phyloP scores from a whole-genome alignment of 2,113 vertebrate species.

The Silurus asotus region DNA sequence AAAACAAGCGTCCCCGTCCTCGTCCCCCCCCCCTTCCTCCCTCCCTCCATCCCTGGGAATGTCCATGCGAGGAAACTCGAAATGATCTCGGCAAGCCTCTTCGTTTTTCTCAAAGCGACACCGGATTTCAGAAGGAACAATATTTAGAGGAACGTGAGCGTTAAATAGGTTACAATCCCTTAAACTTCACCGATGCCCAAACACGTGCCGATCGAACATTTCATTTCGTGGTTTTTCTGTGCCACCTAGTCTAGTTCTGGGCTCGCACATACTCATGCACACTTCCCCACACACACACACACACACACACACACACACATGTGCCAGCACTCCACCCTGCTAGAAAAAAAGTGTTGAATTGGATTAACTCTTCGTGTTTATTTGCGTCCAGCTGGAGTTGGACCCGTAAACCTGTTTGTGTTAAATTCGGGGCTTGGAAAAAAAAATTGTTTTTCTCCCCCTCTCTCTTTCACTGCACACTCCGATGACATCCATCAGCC shows the following conservation, averaged over 20 bases:
- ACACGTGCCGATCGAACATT: slow-evolving; percentile 18
- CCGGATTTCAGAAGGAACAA: neutral
- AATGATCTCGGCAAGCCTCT: neutral
- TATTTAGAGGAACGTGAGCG: neutral
- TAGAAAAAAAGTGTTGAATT: neutral
- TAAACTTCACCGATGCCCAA: neutral
- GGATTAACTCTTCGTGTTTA: slow-evolving; percentile 33
- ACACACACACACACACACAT: neutral
- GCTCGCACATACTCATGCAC: neutral
- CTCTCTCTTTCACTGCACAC: neutral
- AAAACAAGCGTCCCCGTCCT: neutral
- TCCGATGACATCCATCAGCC: slow-evolving; percentile 24
- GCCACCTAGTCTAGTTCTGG: neutral
- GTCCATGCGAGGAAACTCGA: neutral
- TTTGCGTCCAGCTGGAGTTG: slow-evolving; percentile 36
- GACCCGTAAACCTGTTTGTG: slow-evolving; percentile 31
- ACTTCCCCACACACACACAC: neutral
- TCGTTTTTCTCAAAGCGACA: neutral
- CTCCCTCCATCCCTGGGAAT: neutral
- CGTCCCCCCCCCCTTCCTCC: no score
- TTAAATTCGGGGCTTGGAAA: slow-evolving; percentile 11
- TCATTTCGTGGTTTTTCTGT: neutral
- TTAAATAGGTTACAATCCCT: neutral
- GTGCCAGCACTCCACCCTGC: slow-evolving; percentile 11
- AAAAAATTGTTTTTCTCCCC: neutral